Percentiles rank a stretch among this genome's conserved stretches.
Conservation (phyloP, 1,140 invertebrate genomes). For the Dufourea novaeangliae region DNA sequence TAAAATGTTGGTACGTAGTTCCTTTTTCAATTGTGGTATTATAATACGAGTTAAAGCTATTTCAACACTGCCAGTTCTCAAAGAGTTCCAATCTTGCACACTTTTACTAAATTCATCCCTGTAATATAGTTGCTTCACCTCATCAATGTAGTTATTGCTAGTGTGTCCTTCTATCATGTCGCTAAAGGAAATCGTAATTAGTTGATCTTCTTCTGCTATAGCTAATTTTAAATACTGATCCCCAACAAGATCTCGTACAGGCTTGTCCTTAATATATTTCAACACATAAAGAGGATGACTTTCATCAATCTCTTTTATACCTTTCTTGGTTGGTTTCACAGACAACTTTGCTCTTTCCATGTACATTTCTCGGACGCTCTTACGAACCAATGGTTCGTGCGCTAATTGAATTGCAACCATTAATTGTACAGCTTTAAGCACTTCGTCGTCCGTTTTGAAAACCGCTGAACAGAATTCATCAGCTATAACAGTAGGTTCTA, state of each 20-base stretch:
- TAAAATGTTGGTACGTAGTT: slow-evolving; percentile 90
- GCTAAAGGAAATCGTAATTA: slow-evolving; percentile 88
- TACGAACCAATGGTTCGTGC: slow-evolving; percentile 93
- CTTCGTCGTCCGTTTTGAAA: slow-evolving; percentile 87
- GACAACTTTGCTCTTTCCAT: slow-evolving; percentile 94
- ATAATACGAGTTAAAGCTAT: slow-evolving; percentile 94
- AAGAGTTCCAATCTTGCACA: slow-evolving; percentile 97
- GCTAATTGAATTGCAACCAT: slow-evolving; percentile 97
- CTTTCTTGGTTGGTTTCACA: slow-evolving; percentile 93
- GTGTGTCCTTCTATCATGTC: slow-evolving; percentile 91
- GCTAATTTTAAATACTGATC: slow-evolving; percentile 94
- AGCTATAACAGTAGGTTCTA: slow-evolving; percentile 91
- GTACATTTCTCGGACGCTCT: slow-evolving; percentile 93
- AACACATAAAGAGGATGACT: slow-evolving; percentile 92
- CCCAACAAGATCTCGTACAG: slow-evolving; percentile 92
- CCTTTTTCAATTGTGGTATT: slow-evolving; percentile 94
- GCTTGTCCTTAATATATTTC: slow-evolving; percentile 98
- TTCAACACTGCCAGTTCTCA: slow-evolving; percentile 93
- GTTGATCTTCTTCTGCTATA: slow-evolving; percentile 93
- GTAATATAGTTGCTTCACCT: slow-evolving; percentile 95
- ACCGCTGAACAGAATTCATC: slow-evolving; percentile 85
- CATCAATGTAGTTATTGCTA: slow-evolving; percentile 89
- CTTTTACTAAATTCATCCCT: slow-evolving; percentile 97
- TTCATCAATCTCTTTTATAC: slow-evolving; percentile 96
- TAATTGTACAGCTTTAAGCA: slow-evolving; percentile 93